Base-by-base conservation (phyloP, 2,797 vertebrate species). In the Anomalospiza imberbis region DNA sequence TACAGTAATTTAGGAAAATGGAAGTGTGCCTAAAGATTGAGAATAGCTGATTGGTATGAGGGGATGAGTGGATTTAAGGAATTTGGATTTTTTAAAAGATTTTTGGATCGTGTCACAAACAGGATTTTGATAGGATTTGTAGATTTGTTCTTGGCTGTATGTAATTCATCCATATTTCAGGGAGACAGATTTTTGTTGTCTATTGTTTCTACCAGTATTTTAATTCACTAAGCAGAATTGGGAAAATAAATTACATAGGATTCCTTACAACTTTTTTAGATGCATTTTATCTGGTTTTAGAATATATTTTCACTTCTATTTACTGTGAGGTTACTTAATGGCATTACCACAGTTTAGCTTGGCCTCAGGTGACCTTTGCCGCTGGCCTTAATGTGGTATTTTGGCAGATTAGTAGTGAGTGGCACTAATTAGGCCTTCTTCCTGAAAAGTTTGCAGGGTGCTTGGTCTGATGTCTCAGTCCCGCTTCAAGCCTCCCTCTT, bases 281-380 rank as follows among this genome's bases (percentile, higher is more conserved):
- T 85, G 16, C 24, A 21, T 75, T 92, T 88, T 76, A 36, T 45
- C 86, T 84, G 45, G 1, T 87, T 87, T 87, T 83, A 77, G 68
- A 72, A 85, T 76, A 68, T 31, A 60, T 67, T 91, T 93, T 74
- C 57, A 32, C 38, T 86, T 92, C 38, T 51, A 0, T 85, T 90
- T 93, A 70, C 65, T 50, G 19, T 24, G 71, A 60, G 70, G 72
- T 89, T 93, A 80, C 89, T 92, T 88, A 85, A 31, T 88, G 76
- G 76, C 62, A 44, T 93, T 95, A 83, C 50, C 32, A 60, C 82
- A 62, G 75, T 75, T 91, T 44, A 81, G 32, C 67, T 51, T 94
- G 91, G 89, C 96, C 96, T 97, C 84, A 96, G 81, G 48, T 18
- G 90, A 96, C 95, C 94, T 95, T 87, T 91, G 76, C 61, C 0